Conservation (phyloP, 2,888 invertebrate genomes). For the Rotaria macrura region DNA sequence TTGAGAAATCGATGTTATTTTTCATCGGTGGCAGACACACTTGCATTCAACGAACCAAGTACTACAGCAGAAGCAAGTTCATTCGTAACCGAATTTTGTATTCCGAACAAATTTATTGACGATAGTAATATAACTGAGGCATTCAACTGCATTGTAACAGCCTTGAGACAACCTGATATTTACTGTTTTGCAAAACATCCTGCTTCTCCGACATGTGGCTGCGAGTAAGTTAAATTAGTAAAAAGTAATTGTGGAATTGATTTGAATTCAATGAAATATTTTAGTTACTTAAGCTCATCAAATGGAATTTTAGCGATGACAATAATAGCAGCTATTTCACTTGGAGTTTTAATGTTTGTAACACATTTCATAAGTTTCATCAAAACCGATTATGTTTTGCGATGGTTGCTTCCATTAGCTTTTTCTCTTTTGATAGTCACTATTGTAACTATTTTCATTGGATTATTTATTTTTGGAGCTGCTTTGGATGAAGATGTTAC, state of each 20-base stretch:
- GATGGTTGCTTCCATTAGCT: neutral
- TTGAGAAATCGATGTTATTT: neutral
- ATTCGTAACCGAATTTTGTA: neutral
- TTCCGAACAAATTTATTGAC: neutral
- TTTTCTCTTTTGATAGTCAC: neutral
- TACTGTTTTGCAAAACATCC: too few species aligned
- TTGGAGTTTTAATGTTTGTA: neutral
- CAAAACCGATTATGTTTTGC: neutral
- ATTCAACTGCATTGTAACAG: too few species aligned
- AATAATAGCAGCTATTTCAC: neutral
- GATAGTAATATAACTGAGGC: too few species aligned
- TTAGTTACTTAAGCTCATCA: neutral
- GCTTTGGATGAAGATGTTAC: neutral
- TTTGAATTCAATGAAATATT: too few species aligned
- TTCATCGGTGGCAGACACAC: neutral
- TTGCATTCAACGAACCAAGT: neutral
- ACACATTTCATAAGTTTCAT: neutral
- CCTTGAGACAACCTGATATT: too few species aligned
- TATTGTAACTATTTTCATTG: neutral
- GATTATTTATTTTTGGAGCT: neutral
- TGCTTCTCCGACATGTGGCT: too few species aligned
- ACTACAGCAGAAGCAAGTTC: too few species aligned
- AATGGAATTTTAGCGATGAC: neutral
- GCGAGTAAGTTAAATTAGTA: slow-evolving; percentile 9
- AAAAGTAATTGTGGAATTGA: too few species aligned